Conservation (phyloP, 2,113 vertebrate genomes). For the Osmerus eperlanus region DNA sequence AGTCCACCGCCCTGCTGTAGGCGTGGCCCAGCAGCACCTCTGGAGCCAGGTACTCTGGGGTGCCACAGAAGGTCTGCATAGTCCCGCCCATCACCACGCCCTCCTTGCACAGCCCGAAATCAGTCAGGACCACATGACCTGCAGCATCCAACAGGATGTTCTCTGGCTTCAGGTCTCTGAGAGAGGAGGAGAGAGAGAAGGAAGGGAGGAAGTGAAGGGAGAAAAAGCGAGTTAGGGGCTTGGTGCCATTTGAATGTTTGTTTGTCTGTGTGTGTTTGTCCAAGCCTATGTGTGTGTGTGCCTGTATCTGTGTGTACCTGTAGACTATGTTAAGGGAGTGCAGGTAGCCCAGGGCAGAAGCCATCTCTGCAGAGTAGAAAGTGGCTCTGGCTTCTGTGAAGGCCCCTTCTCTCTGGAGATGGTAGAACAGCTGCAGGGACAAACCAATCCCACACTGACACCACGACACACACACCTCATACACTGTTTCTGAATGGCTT, state of each 20-base stretch:
- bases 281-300: constrained; percentile 70
- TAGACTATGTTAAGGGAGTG: constrained; percentile 75
- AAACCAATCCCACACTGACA: not conserved
- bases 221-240: too few species aligned
- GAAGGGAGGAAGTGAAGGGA: constrained; percentile 5
- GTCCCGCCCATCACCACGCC: constrained; percentile 60
- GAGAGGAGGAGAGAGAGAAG: constrained; percentile 1
- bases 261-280: constrained; percentile 63
- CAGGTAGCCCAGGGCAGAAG: constrained; percentile 74
- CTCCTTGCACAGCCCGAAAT: constrained; percentile 79
- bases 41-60: constrained; percentile 74
- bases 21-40: constrained; percentile 71
- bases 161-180: constrained; percentile 77
- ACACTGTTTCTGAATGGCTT: not conserved
- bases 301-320: constrained; percentile 56
- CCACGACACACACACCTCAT: not conserved
- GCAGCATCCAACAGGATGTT: constrained; percentile 72
- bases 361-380: constrained; percentile 75
- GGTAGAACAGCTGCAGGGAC: constrained; percentile 71
- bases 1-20: constrained; percentile 73
- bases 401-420: constrained; percentile 71
- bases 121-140: constrained; percentile 75
- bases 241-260: not conserved
- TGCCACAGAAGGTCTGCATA: constrained; percentile 75
- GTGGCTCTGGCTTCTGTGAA: constrained; percentile 70